Conservation (phyloP, 2,113 vertebrate genomes). For the Stegostoma tigrinum region DNA sequence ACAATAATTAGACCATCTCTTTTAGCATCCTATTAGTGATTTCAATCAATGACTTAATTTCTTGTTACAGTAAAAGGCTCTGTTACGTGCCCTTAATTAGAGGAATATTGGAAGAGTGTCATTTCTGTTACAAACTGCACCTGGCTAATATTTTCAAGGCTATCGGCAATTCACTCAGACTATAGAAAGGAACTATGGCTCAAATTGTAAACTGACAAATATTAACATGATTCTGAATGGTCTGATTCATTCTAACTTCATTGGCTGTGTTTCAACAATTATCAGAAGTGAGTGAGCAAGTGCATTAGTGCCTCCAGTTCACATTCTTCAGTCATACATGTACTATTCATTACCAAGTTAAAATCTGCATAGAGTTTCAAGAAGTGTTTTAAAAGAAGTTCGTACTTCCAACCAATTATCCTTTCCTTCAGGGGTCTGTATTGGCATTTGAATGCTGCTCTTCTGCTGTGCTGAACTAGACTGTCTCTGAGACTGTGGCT, state of each 20-base stretch:
- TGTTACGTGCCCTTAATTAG: not conserved
- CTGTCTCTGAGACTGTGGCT: too few species aligned
- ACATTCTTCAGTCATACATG: not conserved
- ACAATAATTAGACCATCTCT: not conserved
- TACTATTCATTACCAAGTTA: not conserved
- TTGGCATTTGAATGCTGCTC: not conserved
- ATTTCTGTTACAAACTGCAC: not conserved
- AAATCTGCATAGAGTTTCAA: too few species aligned
- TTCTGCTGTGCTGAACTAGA: not conserved
- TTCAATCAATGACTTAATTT: not conserved
- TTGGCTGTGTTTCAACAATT: not conserved
- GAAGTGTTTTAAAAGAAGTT: not conserved
- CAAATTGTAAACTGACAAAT: constrained; percentile 21
- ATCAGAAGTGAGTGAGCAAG: not conserved
- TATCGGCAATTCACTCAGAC: not conserved
- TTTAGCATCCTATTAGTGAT: not conserved
- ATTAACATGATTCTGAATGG: not conserved
- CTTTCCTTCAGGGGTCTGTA: not conserved
- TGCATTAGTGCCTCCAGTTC: not conserved
- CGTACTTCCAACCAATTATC: not conserved
- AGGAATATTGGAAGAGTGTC: not conserved
- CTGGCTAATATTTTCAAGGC: not conserved
- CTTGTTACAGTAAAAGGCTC: not conserved
- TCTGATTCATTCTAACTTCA: not conserved
- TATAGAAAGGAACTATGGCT: not conserved